Base-by-base conservation (phyloP, 2,797 vertebrate genomes). In the Agapornis canus region DNA sequence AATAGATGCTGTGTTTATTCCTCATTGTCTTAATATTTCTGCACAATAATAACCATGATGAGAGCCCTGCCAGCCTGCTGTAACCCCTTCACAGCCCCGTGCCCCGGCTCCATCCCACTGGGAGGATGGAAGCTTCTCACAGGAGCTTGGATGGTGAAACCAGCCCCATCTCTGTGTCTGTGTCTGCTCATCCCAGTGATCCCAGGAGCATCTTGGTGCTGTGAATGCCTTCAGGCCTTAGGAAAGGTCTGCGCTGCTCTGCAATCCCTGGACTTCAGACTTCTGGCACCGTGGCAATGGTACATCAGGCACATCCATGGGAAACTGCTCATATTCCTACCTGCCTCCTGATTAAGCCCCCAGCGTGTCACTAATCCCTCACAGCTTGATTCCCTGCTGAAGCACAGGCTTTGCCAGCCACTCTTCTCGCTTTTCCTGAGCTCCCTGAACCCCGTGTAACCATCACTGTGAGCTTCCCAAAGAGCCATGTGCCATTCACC, bases 11-110 rank as follows among this genome's bases (percentile, higher is more conserved):
- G 45, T 40, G 42, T 75, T 90, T 45, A 70, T 60, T 83, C 72
- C 83, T 60, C 82, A 79, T 94, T 93, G 83, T 92, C 86, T 78
- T 68, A 31, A 76, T 65, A 85, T 91, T 79, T 83, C 82, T 18
- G 64, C 72, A 66, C 45, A 73, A 47, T 31, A 48, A 64, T 35
- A 14, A 68, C 23, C 27, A 17, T 1, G 13, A 26, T 6, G 26
- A 54, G 35, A 25, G 59, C 11, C 31, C 78, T 48, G 32, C 59
- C 78, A 4, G 8, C 40, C 65, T 15, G 51, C 43, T 19, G 59
- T 8, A 63, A 35, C 59, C 59, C 37, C 0, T 17, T 37, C 5
- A 0, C 2, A 69, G 61, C 81, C 68, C 82, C 26, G 40, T 10
- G 69, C 59, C 65, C 60, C 0, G 1, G 32, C 76, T 37, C 31